Conservation (phyloP, 2,797 vertebrate genomes). For the Pseudochromis fuscus region DNA sequence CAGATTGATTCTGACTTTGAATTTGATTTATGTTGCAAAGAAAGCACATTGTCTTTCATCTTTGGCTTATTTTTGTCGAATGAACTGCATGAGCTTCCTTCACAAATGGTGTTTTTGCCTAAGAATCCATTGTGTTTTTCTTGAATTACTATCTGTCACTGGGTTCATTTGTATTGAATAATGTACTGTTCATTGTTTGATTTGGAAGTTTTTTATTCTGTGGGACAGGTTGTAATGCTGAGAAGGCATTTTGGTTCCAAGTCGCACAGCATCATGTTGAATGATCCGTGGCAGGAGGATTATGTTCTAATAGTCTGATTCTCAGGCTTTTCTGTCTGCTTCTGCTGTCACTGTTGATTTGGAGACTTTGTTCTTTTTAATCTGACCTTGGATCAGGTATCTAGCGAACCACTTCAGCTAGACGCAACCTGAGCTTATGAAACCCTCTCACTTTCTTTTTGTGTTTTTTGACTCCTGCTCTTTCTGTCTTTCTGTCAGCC, state of each 20-base stretch:
- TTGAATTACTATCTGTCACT: too few species aligned
- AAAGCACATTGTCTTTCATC: background rate
- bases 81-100: too few species aligned
- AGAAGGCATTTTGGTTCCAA: constrained; percentile 11
- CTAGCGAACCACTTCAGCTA: constrained; percentile 17
- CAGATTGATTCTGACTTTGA: background rate
- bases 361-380: constrained; percentile 28
- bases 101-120: too few species aligned
- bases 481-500: background rate
- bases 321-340: constrained; percentile 9
- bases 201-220: background rate
- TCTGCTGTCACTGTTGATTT: constrained; percentile 28
- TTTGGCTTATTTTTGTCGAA: too few species aligned
- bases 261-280: constrained; percentile 8
- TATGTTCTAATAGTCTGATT: constrained; percentile 19
- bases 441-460: constrained; percentile 2
- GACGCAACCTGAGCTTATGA: constrained; percentile 36
- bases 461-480: background rate
- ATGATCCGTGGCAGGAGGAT: constrained; percentile 6
- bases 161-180: too few species aligned
- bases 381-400: constrained; percentile 56
- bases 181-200: background rate
- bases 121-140: too few species aligned
- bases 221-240: background rate
- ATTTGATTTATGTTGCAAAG: background rate